These are phyloP conservation scores for Terebella lapidaria DNA, from an alignment of 2,888 invertebrate species.

Conservation along the genomic window DNA sequence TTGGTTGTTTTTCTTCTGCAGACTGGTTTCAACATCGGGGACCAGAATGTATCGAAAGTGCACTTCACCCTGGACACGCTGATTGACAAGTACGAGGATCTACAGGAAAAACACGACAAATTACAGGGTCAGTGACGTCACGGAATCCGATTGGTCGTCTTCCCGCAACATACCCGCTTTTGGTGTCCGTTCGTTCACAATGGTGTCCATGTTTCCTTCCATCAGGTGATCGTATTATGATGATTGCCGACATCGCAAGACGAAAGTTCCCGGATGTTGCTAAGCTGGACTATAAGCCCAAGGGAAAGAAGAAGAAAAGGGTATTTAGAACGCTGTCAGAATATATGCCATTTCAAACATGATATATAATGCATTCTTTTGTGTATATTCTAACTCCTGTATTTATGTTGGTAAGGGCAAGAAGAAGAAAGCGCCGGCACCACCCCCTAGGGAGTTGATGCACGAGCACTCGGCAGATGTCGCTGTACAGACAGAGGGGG, in stretches of 20 bases:
- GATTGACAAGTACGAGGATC: conserved; percentile 33
- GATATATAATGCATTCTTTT: no score
- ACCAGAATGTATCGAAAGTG: conserved; percentile 41
- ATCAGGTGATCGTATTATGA: conserved; percentile 8
- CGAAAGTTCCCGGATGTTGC: conserved; percentile 33
- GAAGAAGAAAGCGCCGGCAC: neutral
- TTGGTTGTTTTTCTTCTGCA: no score
- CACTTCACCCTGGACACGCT: conserved; percentile 39
- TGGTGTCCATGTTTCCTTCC: no score
- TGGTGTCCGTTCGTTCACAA: no score
- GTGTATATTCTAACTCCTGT: neutral
- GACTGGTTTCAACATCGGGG: conserved; percentile 27
- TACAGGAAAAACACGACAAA: conserved; percentile 30
- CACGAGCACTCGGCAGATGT: neutral
- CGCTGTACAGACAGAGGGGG: neutral
- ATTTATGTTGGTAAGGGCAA: neutral
- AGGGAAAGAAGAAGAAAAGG: conserved; percentile 29
- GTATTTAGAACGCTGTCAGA: neutral
- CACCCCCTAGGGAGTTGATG: no score
- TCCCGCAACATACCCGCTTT: no score
- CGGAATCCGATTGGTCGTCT: neutral
- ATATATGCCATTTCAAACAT: neutral
- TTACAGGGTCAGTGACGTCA: conserved; percentile 4
- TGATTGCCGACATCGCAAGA: conserved; percentile 32
- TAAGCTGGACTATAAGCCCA: conserved; percentile 31